Conservation (phyloP, 2,888 invertebrate species). For the Epirrhoe tristata region DNA sequence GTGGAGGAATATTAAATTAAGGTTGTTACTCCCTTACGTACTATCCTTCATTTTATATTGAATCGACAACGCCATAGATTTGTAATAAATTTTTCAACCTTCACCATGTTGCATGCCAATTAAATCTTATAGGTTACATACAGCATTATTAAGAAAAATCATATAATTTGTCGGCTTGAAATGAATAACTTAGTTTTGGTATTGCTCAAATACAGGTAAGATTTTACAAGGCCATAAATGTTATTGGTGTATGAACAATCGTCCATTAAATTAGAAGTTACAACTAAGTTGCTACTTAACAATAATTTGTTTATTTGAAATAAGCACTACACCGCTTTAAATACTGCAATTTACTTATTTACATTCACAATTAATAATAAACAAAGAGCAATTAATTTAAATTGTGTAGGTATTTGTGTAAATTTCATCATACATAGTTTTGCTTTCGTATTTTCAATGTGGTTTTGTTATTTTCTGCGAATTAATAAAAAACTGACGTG, state of each 20-base stretch:
- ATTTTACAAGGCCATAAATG: conserved; percentile 7
- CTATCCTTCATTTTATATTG: too few species aligned
- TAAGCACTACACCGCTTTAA: conserved; percentile 1
- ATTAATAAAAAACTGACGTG: neutral
- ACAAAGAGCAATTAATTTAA: conserved; percentile 4
- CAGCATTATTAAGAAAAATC: neutral
- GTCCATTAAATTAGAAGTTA: neutral
- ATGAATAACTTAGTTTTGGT: conserved; percentile 1
- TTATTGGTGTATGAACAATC: neutral
- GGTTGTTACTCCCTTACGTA: too few species aligned
- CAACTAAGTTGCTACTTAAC: too few species aligned
- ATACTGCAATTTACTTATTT: neutral
- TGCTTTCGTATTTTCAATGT: conserved; percentile 14
- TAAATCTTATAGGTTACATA: neutral
- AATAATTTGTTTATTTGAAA: neutral
- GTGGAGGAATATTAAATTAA: too few species aligned
- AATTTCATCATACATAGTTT: neutral
- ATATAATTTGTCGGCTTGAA: conserved; percentile 1
- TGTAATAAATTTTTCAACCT: conserved; percentile 4
- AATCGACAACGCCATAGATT: too few species aligned
- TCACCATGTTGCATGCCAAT: neutral
- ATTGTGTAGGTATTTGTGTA: neutral
- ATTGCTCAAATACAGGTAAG: conserved; percentile 13
- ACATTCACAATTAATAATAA: conserved; percentile 3
- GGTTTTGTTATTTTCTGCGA: neutral